Percentiles rank a stretch among this genome's conserved stretches.
Conservation (phyloP, 2,113 vertebrate species). For the Percopsis transmontana region DNA sequence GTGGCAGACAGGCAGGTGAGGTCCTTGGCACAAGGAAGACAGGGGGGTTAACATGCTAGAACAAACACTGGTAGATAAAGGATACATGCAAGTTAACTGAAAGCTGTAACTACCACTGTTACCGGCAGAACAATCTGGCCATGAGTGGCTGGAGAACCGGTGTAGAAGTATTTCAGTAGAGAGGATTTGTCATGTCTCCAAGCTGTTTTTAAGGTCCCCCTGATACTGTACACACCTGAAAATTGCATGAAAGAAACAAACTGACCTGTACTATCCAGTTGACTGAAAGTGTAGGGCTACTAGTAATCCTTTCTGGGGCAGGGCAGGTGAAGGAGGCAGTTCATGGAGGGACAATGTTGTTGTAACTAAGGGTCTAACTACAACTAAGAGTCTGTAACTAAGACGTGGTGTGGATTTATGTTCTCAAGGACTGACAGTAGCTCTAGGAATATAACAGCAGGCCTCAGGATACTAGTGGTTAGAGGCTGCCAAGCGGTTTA, state of each 20-base stretch:
- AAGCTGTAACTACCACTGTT: too few relatives aligned
- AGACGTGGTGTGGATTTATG: constrained; percentile 32
- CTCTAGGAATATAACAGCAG: neutral
- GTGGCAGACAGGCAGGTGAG: too few relatives aligned
- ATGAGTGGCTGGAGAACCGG: too few relatives aligned
- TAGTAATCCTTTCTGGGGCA: constrained; percentile 40
- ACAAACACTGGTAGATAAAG: too few relatives aligned
- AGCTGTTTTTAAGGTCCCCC: too few relatives aligned
- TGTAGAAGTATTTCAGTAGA: too few relatives aligned
- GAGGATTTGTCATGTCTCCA: too few relatives aligned
- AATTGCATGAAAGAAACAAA: neutral
- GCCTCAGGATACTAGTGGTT: neutral
- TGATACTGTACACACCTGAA: too few relatives aligned
- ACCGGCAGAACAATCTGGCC: too few relatives aligned
- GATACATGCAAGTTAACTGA: too few relatives aligned
- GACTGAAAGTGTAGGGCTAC: constrained; percentile 22
- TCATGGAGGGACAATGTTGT: constrained; percentile 38
- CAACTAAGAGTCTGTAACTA: constrained; percentile 28
- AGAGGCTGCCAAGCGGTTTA: constrained; percentile 1
- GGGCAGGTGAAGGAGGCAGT: constrained; percentile 40
- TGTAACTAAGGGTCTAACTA: constrained; percentile 27
- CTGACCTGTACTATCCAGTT: constrained; percentile 19
- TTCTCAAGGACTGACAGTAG: constrained; percentile 35
- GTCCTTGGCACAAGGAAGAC: too few relatives aligned
- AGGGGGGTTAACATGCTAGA: too few relatives aligned